These are phyloP conservation scores for Lytechinus variegatus DNA, from an alignment of 35 echinoderm and acorn worm species.

Conservation along the genomic window DNA sequence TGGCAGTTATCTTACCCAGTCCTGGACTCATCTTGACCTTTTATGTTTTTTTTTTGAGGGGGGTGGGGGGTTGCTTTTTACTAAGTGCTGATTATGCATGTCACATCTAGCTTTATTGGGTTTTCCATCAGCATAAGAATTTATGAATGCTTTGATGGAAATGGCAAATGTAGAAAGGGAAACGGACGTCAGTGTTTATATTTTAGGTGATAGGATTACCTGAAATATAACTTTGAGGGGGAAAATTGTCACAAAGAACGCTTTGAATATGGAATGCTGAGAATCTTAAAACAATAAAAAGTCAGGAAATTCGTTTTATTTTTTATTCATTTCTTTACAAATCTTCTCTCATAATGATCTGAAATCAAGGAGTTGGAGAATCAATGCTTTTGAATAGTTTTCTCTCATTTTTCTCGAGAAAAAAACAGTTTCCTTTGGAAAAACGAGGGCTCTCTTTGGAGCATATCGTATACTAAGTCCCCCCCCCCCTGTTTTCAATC, in stretches of 20 bases:
- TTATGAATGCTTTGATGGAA: background rate
- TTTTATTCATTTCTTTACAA: too few species aligned
- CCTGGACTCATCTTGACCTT: background rate
- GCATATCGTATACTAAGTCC: too few species aligned
- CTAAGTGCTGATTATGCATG: background rate
- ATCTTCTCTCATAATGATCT: background rate
- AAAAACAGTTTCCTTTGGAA: too few species aligned
- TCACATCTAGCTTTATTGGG: background rate
- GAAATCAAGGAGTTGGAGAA: too few species aligned
- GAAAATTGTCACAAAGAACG: too few species aligned
- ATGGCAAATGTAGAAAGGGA: background rate
- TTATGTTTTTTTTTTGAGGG: background rate
- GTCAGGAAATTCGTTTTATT: background rate
- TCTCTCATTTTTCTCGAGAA: too few species aligned
- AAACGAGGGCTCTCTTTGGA: too few species aligned
- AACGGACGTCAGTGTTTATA: too few species aligned
- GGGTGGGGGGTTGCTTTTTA: background rate
- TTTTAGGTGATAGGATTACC: background rate
- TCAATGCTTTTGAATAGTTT: too few species aligned
- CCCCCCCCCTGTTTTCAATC: too few species aligned
- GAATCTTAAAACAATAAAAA: background rate
- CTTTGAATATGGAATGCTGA: too few species aligned
- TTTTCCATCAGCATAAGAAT: background rate
- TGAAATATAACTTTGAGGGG: too few species aligned
- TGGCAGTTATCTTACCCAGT: background rate